Base-by-base conservation (phyloP, 2,888 invertebrate species). In the Rhagium mordax region DNA sequence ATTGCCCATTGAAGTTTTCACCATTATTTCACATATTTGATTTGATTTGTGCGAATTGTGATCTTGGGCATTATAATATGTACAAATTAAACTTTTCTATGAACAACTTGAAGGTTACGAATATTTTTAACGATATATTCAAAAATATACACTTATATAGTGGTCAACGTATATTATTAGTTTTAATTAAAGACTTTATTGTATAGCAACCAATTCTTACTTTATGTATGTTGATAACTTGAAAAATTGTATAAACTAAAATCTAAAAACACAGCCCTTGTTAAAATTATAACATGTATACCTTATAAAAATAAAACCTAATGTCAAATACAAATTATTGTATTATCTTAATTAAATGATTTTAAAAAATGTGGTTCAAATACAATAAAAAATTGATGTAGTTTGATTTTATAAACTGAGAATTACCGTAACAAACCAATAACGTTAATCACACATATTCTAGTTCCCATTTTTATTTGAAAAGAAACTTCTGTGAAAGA, bases 231-330 rank as follows among this genome's bases (percentile, higher is more conserved):
- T 33, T 13, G 33, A n/a, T n/a, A n/a, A 16, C 29, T 57, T 27
- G 57, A 57, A 24, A 57, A 57, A 27, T 20, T 27, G 29, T 29
- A 18, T 59, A 59, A 59, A 29, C 57, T 59, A 59, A 24, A 59
- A 59, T 59, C 57, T 59, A 33, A 59, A 59, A 27, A 59, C 57
- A 59, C 57, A 59, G 57, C 57, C 55, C 57, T 59, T 29, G 29
- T 29, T 15, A 59, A 59, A 59, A 59, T 59, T 29, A 59, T 20
- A n/a, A 59, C 27, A 15, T 59, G 29, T 10, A 13, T 59, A 59
- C 16, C 29, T 7, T 27, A 59, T 18, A 29, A 24, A 51, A 29
- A 59, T 16, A 15, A 15, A 29, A 59, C 27, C 27, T n/a, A 10
- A 27, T 20, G 29, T 18, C 15, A 53, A 20, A 29, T 27, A 24